Conservation (phyloP, 2,888 invertebrate species). For the Campoletis raptor region DNA sequence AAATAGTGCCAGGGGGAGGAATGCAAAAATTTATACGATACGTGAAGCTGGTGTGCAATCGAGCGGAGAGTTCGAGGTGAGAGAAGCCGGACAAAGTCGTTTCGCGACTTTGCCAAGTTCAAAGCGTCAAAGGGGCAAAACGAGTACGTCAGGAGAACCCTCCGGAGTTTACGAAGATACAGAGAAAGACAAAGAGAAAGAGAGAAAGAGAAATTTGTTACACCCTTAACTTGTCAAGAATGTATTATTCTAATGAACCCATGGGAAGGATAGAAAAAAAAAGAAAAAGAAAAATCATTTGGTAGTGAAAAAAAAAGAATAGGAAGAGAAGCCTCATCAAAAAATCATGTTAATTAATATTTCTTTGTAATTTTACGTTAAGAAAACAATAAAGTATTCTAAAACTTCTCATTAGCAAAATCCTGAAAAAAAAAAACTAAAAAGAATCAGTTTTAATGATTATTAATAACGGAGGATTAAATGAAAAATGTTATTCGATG, state of each 20-base stretch:
- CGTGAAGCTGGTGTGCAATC: conserved; percentile 27
- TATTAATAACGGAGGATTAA: not conserved
- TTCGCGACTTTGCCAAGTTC: conserved; percentile 53
- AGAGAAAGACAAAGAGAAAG: not conserved
- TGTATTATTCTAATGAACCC: conserved; percentile 23
- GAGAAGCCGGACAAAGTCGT: conserved; percentile 60
- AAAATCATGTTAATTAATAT: not conserved
- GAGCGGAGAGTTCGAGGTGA: conserved; percentile 45
- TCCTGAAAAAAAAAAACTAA: not conserved
- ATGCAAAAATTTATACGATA: conserved; percentile 15
- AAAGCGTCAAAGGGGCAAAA: conserved; percentile 67
- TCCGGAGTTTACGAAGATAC: conserved; percentile 14
- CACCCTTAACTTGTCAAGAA: conserved; percentile 22
- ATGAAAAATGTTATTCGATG: not conserved
- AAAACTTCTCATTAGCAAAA: not conserved
- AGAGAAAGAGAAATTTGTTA: conserved; percentile 16
- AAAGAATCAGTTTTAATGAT: not conserved
- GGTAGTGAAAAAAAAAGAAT: not conserved
- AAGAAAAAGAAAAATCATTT: conserved; percentile 5
- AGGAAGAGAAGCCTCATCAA: conserved; percentile 1
- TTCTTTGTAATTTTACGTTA: not conserved
- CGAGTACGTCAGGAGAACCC: conserved; percentile 20
- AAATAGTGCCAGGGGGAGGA: not conserved
- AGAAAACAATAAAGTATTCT: too few relatives aligned
- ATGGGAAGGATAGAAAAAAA: not conserved